Conservation (phyloP, 2,113 vertebrate genomes). For the Tinamus guttatus region DNA sequence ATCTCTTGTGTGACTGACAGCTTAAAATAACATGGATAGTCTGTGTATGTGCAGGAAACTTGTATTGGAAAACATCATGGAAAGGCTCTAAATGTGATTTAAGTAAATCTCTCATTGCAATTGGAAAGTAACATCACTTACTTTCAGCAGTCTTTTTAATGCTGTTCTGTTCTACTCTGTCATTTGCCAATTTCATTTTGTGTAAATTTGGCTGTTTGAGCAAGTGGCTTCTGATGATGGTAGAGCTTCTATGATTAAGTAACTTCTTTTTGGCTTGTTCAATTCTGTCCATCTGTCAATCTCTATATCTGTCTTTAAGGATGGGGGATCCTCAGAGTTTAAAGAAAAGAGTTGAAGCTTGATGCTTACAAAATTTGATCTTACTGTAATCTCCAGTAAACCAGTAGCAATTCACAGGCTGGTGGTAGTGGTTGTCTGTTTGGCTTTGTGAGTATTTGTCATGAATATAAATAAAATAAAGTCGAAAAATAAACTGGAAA, state of each 20-base stretch:
- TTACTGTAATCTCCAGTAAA: neutral
- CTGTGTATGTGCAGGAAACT: neutral
- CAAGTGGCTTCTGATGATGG: neutral
- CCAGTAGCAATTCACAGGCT: neutral
- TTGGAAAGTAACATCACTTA: neutral
- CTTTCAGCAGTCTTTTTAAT: neutral
- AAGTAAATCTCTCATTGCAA: neutral
- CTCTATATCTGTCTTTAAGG: neutral
- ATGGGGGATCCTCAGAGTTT: neutral
- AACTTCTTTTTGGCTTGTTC: neutral
- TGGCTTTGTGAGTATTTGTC: neutral
- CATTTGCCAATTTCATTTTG: neutral
- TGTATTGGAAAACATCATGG: neutral
- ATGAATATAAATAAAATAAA: constrained; percentile 9
- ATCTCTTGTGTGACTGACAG: neutral
- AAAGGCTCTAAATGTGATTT: neutral
- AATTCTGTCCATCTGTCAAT: neutral
- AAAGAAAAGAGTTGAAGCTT: neutral
- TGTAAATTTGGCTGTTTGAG: neutral
- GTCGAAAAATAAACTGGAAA: constrained; percentile 13
- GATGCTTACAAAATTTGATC: neutral
- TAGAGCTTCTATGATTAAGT: neutral
- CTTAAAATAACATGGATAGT: neutral
- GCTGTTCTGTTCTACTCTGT: neutral
- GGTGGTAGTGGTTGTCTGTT: rapidly evolving